Base-by-base conservation (phyloP, 2,113 vertebrate genomes). In the Pollachius pollachius region DNA sequence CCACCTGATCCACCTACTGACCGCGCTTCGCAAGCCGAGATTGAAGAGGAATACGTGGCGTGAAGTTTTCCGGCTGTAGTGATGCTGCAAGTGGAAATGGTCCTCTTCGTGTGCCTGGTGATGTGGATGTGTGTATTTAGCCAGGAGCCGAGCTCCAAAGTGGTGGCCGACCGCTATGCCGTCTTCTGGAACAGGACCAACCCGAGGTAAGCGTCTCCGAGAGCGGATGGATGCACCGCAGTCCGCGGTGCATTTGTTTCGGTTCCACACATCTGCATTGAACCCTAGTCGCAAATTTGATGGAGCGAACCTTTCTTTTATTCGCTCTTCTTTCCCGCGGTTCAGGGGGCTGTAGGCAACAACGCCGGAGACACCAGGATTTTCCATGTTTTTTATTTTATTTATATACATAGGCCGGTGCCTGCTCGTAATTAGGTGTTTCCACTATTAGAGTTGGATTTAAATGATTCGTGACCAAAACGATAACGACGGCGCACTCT, bases 131-230 rank as follows among this genome's bases (percentile, higher is more conserved):
- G 96, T 90, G 96, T 94, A 84, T 87, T 94, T 87, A 93, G 95
- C 92, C 96, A 98, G 89, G 96, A 98, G 86, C 94, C 96, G 75
- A 93, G 96, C 89, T 94, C 96, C 91, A 98, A 97, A 93, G 94
- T 94, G 90, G 95, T 96, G 85, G 96, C 96, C 65, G 96, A 98
- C 89, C 96, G 96, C 91, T 98, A 97, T 89, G 96, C 96, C 67
- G 96, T 98, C 89, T 97, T 95, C 93, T 98, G 96, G 96, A 98
- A 98, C 94, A 94, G 95, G 89, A 95, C 93, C 92, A 98, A 98
- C 91, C 92, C 95, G 90, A 97, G 95, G 96, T 94, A 90, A 92
- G 92, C 78, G 73, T 71, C 76, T 62, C 72, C 73, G 48, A 59
- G 60, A 62, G 15, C 61, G 13, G n/a, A 15, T 60, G 62, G 8